phyloP scores from a whole-genome alignment of 2,797 vertebrate species.

The Lepilemur ruficaudatus region DNA sequence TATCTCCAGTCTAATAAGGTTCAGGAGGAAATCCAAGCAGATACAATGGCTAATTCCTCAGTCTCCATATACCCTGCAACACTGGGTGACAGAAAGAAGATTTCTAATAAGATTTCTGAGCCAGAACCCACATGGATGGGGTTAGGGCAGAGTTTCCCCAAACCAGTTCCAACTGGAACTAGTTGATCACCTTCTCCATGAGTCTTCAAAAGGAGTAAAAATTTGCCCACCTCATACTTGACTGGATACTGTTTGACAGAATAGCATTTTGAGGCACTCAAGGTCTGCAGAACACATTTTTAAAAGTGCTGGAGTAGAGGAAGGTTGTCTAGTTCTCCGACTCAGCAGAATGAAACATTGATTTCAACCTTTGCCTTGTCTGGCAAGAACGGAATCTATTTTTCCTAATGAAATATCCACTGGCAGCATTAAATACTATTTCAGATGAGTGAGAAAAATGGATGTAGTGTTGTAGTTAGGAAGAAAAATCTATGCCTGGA shows the following conservation, averaged over 20 bases:
- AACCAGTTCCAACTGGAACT: background rate
- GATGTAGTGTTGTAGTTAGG: background rate
- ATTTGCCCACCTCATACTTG: background rate
- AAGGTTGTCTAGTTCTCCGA: background rate
- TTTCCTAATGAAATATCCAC: conserved; percentile 17
- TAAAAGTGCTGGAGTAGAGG: background rate
- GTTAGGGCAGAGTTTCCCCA: background rate
- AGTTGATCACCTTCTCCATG: background rate
- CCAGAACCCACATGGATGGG: background rate
- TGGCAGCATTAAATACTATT: background rate
- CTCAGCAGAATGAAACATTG: background rate
- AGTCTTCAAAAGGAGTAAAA: background rate
- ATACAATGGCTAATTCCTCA: background rate
- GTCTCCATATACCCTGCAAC: background rate
- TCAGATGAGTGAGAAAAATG: background rate
- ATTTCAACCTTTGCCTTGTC: conserved; percentile 19
- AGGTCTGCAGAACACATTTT: background rate
- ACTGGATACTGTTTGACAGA: background rate
- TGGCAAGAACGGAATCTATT: background rate
- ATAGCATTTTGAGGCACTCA: background rate
- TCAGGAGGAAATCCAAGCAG: background rate
- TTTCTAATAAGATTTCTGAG: background rate
- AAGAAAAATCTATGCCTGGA: background rate
- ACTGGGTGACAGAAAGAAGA: background rate
- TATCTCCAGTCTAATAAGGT: background rate